phyloP scores from a whole-genome alignment of 2,888 invertebrate genomes.

The Argyresthia goedartella region DNA sequence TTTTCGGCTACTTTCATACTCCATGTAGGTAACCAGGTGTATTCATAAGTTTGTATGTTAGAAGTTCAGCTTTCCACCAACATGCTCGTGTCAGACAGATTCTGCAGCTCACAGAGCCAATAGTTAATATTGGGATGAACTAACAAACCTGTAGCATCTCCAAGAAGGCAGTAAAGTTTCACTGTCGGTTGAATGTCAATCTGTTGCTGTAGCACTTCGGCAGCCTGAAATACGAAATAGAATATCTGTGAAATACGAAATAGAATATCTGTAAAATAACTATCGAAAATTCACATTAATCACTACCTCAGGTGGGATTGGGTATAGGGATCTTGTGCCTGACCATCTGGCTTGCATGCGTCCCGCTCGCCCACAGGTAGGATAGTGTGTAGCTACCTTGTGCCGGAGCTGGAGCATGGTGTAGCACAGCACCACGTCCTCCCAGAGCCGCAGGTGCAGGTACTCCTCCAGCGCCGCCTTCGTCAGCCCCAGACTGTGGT shows the following conservation, averaged over 20 bases:
- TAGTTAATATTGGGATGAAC: no score
- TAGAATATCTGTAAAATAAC: no score
- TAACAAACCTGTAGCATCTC: constrained; percentile 77
- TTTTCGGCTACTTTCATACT: no score
- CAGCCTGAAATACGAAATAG: constrained; percentile 73
- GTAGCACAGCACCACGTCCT: constrained; percentile 93
- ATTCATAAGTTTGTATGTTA: no score
- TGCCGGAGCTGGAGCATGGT: constrained; percentile 85
- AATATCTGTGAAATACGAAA: constrained; percentile 20
- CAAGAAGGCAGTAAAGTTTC: constrained; percentile 91
- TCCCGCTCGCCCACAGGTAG: constrained; percentile 78
- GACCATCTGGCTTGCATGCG: constrained; percentile 78
- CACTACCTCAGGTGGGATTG: no score
- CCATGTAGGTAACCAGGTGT: no score
- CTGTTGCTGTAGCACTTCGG: constrained; percentile 88
- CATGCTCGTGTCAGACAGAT: no score
- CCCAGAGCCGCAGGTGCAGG: constrained; percentile 85
- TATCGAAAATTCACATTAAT: no score
- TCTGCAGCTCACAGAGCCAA: no score
- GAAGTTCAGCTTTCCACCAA: no score
- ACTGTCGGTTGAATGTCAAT: constrained; percentile 84
- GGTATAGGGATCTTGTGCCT: no score
- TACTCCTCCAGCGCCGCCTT: constrained; percentile 89
- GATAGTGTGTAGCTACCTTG: constrained; percentile 72
- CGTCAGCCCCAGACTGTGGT: constrained; percentile 84